phyloP scores from a whole-genome alignment of 2,797 vertebrate species.

The Artibeus jamaicensis region DNA sequence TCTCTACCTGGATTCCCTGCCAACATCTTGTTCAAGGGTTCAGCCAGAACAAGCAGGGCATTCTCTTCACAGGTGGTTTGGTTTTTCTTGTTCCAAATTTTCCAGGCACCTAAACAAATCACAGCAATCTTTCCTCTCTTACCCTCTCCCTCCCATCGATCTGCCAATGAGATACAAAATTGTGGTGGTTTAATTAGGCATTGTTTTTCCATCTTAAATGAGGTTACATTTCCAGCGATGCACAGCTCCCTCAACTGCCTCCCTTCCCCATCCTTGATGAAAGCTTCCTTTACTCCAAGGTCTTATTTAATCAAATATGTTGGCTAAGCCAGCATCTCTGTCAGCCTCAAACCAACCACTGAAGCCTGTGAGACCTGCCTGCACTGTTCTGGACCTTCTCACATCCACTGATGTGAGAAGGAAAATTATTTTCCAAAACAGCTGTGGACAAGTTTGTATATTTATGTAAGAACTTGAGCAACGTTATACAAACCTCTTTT shows the following conservation, averaged over 20 bases:
- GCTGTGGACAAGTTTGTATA: not conserved
- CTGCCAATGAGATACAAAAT: conserved; percentile 54
- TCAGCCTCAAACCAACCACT: not conserved
- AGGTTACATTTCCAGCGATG: conserved; percentile 36
- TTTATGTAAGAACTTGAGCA: not conserved
- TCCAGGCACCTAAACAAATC: conserved; percentile 69
- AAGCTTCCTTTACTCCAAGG: not conserved
- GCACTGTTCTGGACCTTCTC: not conserved
- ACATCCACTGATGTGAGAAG: not conserved
- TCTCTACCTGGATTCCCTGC: conserved; percentile 36
- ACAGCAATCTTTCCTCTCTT: conserved; percentile 43
- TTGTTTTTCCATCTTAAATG: conserved; percentile 56
- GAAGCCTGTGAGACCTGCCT: not conserved
- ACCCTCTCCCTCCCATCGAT: not conserved
- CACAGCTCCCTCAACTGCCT: not conserved
- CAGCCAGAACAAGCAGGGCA: not conserved
- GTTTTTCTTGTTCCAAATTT: conserved; percentile 58
- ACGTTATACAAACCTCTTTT: not conserved
- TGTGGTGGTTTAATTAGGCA: not conserved
- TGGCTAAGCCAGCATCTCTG: not conserved
- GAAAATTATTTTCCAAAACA: not conserved
- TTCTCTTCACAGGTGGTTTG: conserved; percentile 70
- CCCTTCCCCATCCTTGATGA: not conserved
- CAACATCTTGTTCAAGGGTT: conserved; percentile 55
- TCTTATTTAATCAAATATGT: conserved; percentile 36